A percentile compares a stretch with the other conserved stretches of the same genome.
Conservation (phyloP, 2,888 invertebrate species). For the Sesamia inferens region DNA sequence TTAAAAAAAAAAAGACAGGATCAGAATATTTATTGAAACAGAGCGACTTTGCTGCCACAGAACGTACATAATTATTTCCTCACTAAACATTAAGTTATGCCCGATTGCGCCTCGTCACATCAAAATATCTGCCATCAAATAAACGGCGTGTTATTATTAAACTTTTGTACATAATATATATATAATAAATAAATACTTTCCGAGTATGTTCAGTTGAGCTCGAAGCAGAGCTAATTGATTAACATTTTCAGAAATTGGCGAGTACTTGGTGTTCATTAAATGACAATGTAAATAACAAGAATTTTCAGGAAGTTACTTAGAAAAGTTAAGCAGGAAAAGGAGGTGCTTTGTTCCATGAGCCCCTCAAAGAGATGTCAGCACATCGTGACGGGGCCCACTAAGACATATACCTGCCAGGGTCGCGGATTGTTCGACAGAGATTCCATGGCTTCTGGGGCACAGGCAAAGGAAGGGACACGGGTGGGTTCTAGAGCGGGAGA, state of each 20-base stretch:
- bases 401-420: too few relatives aligned
- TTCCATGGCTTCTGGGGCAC: too few relatives aligned
- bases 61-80: conserved; percentile 23
- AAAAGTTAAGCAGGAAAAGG: not conserved
- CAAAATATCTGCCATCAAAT: conserved; percentile 12
- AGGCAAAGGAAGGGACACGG: too few relatives aligned
- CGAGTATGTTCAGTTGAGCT: not conserved
- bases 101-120: not conserved
- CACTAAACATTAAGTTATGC: conserved; percentile 21
- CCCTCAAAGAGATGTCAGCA: too few relatives aligned
- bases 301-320: not conserved
- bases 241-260: not conserved
- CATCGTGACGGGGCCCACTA: too few relatives aligned
- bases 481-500: too few relatives aligned
- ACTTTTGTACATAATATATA: conserved; percentile 16
- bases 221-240: not conserved
- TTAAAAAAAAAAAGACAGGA: too few relatives aligned
- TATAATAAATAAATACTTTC: too few relatives aligned
- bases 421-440: too few relatives aligned
- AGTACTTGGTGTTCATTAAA: not conserved
- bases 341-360: too few relatives aligned
- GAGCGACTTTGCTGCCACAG: not conserved
- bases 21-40: not conserved
- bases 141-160: conserved; percentile 5
- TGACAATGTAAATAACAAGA: not conserved